Evolutionary conservation across 2,888 invertebrate genomes (phyloP), one percentile per base, ranked within the genome.

Genomic region (Drosophila dives): DNA sequence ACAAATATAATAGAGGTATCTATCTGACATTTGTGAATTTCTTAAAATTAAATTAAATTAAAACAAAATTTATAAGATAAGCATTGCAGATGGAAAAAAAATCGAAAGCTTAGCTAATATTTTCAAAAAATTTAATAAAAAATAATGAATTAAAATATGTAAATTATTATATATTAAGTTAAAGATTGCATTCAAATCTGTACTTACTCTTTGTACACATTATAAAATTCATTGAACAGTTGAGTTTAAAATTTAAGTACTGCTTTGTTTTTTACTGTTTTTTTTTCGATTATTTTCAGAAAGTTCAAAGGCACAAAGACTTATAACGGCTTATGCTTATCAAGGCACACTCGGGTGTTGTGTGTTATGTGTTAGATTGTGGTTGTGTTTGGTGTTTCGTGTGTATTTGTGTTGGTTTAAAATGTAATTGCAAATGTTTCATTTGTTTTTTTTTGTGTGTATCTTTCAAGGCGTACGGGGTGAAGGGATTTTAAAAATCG

Each of bases 401-500:
- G 70, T 73, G 61, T 60, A 38, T 66, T 42, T 40, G 42, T 70
- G 63, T 26, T 64, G 45, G 36, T 77, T 64, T 62, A 51, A 60
- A 38, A 45, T 68, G 20, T 71, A 56, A 42, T 64, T 60, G 49
- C 33, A 26, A 17, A 26, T 62, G 34, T 42, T 26, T 34, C 34
- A 26, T 40, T 45, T 45, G 40, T 63, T 54, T 51, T 58, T 42
- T 45, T 59, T 64, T 70, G n/a, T 49, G 50, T 64, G 33, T 54
- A 23, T 23, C 23, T 58, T 75, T 51, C 23, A 72, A 68, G 79
- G 80, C 71, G 78, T 80, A 64, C 73, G 71, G 73, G 50, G 78
- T 78, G 81, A 74, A 76, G 85, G 68, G 84, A 89, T 89, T 88
- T 89, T 88, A 81, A 83, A 89, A 89, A 88, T 89, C 88, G 80